Conservation (phyloP, 1,140 invertebrate genomes). For the Marisa cornuarietis region DNA sequence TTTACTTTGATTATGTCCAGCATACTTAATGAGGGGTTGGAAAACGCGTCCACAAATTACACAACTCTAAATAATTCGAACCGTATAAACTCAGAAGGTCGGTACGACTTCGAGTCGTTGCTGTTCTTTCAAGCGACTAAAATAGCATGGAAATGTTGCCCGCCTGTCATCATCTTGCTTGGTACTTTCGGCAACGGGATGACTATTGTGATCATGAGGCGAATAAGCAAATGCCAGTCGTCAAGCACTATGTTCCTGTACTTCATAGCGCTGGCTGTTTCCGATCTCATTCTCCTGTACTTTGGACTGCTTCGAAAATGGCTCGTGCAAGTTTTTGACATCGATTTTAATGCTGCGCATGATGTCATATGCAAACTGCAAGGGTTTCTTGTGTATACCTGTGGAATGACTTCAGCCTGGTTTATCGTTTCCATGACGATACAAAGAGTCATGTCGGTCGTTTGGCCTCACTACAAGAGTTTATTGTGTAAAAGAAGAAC, state of each 20-base stretch:
- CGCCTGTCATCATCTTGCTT: slow-evolving; percentile 28
- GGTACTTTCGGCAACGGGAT: slow-evolving; percentile 33
- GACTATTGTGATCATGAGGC: slow-evolving; percentile 23
- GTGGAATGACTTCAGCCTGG: slow-evolving; percentile 40
- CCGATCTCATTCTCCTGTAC: slow-evolving; percentile 38
- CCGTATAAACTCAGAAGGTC: too few relatives aligned
- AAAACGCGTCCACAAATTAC: too few relatives aligned
- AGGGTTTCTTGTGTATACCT: slow-evolving; percentile 33
- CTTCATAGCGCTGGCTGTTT: slow-evolving; percentile 34
- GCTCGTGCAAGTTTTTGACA: slow-evolving; percentile 30
- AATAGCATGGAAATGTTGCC: slow-evolving; percentile 7
- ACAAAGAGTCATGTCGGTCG: slow-evolving; percentile 40
- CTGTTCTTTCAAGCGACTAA: not conserved
- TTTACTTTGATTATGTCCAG: too few relatives aligned
- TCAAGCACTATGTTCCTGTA: slow-evolving; percentile 25
- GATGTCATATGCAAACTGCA: slow-evolving; percentile 37
- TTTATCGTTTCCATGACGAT: slow-evolving; percentile 44
- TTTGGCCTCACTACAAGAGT: slow-evolving; percentile 36
- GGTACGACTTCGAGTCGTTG: too few relatives aligned
- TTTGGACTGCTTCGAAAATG: slow-evolving; percentile 41
- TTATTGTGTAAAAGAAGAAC: slow-evolving; percentile 18
- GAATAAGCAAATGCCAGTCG: not conserved
- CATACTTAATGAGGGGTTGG: too few relatives aligned
- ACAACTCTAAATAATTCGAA: too few relatives aligned
- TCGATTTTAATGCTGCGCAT: slow-evolving; percentile 31